These are phyloP conservation scores for Alcis repandata DNA, from an alignment of 2,888 invertebrate species.

Conservation along the genomic window DNA sequence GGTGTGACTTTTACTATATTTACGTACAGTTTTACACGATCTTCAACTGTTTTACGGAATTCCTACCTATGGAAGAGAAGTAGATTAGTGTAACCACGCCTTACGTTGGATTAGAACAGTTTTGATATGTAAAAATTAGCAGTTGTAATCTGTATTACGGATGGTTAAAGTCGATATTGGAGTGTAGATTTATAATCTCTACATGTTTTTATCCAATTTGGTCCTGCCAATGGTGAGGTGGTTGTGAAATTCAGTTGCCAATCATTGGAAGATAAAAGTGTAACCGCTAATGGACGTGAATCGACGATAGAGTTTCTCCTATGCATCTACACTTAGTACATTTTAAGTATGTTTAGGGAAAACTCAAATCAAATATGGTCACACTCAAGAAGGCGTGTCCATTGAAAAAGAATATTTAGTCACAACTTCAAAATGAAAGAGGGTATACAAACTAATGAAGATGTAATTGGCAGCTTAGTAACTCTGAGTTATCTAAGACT, in stretches of 20 bases:
- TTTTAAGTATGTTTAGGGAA: neutral
- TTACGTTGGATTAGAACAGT: slow-evolving; percentile 7
- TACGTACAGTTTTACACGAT: slow-evolving; percentile 27
- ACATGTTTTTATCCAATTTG: slow-evolving; percentile 39
- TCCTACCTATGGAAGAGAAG: slow-evolving; percentile 22
- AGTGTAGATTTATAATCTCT: slow-evolving; percentile 24
- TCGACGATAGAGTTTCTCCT: no score
- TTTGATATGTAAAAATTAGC: slow-evolving; percentile 20
- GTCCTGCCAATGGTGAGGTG: slow-evolving; percentile 40
- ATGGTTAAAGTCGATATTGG: slow-evolving; percentile 45
- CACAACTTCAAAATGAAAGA: no score
- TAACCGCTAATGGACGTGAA: neutral
- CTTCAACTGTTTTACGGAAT: neutral
- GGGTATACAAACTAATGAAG: no score
- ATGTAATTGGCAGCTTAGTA: no score
- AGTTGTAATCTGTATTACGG: slow-evolving; percentile 46
- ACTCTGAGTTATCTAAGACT: no score
- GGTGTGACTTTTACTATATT: slow-evolving; percentile 38
- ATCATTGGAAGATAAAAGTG: slow-evolving; percentile 25
- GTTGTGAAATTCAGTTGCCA: slow-evolving; percentile 35
- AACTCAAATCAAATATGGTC: neutral
- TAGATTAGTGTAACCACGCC: slow-evolving; percentile 33
- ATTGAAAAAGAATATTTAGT: no score
- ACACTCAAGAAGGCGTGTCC: no score
- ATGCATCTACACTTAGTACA: neutral